Evolutionary conservation across 92 coral and sea anemone species (phyloP).

Genomic region (Epizoanthus stellaris): DNA sequence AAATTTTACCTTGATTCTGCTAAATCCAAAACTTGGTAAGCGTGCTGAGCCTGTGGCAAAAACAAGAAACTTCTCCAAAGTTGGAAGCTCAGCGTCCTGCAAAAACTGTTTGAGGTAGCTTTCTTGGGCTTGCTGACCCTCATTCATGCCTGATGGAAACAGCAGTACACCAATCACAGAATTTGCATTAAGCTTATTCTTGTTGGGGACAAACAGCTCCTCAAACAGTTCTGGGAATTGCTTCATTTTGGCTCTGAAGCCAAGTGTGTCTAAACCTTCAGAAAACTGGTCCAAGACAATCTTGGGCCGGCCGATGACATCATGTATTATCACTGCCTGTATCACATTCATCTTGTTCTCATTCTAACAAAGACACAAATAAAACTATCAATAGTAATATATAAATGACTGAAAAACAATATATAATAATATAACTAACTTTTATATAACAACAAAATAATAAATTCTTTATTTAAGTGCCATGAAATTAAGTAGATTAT

Average conservation of each 20-base stretch:
- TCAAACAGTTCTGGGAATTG: constrained; percentile 55
- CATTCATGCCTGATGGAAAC: constrained; percentile 61
- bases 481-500: too few species aligned
- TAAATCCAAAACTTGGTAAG: constrained; percentile 69
- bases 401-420: too few species aligned
- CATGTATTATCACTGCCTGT: constrained; percentile 43
- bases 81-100: constrained; percentile 32
- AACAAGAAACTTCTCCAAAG: constrained; percentile 46
- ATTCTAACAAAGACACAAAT: constrained; percentile 21
- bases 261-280: constrained; percentile 58
- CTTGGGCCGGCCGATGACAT: constrained; percentile 24
- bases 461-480: too few species aligned
- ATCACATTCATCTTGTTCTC: constrained; percentile 43
- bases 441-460: too few species aligned
- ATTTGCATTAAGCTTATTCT: constrained; percentile 43
- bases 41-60: constrained; percentile 68
- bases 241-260: constrained; percentile 61
- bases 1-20: constrained; percentile 65
- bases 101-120: constrained; percentile 43
- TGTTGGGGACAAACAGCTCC: constrained; percentile 60
- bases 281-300: constrained; percentile 61
- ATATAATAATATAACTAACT: too few species aligned
- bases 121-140: constrained; percentile 39
- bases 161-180: constrained; percentile 45
- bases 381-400: neutral